These are phyloP conservation scores for Pithys albifrons DNA, from an alignment of 2,113 vertebrate genomes.

Conservation along the genomic window DNA sequence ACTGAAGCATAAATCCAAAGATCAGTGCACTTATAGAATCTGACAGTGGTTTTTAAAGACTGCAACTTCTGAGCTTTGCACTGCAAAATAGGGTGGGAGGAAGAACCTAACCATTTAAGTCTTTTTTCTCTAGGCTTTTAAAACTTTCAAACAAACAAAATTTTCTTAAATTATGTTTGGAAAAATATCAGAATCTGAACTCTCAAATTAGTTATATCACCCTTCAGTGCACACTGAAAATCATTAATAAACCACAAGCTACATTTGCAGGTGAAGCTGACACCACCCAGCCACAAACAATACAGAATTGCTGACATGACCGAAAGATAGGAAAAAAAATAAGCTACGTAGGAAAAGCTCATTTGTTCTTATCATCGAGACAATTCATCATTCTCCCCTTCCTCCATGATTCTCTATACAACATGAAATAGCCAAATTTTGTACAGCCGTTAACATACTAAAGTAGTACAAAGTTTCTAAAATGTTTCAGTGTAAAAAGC, in stretches of 20 bases:
- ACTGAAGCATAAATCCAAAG: neutral
- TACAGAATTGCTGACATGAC: neutral
- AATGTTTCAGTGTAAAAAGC: neutral
- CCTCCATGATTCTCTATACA: neutral
- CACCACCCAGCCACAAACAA: neutral
- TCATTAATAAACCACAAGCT: neutral
- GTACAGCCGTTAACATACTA: neutral
- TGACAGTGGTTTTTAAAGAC: neutral
- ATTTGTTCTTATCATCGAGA: neutral
- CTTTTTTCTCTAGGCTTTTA: neutral
- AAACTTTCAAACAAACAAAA: neutral
- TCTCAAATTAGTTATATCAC: neutral
- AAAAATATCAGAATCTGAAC: neutral
- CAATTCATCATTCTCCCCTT: neutral
- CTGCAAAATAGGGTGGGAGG: neutral
- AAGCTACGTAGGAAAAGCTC: neutral
- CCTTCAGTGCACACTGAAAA: neutral
- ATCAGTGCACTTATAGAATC: neutral
- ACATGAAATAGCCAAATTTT: neutral
- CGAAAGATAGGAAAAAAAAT: neutral
- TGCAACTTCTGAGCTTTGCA: neutral
- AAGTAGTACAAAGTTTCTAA: neutral
- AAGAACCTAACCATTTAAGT: neutral
- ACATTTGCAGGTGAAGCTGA: neutral
- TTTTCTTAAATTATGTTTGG: neutral